These are phyloP conservation scores for Hypothenemus hampei DNA, from an alignment of 1,140 invertebrate species.

Conservation along the genomic window DNA sequence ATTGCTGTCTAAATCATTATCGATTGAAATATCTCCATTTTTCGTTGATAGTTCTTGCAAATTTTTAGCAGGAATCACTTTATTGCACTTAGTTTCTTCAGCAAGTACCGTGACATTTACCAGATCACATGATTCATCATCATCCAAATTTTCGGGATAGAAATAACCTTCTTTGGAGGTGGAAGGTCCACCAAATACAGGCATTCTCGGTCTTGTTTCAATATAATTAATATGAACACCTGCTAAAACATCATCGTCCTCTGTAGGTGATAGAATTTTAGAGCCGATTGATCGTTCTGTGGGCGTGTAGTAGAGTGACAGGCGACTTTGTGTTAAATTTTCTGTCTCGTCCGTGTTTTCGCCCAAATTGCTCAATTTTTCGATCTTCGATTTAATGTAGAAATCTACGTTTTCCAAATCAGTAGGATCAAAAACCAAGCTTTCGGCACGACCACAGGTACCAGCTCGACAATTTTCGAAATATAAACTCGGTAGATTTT, in stretches of 20 bases:
- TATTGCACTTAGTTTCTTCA: background rate
- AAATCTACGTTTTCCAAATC: conserved; percentile 56
- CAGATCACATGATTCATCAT: background rate
- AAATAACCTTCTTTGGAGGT: conserved; percentile 25
- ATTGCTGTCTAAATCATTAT: conserved; percentile 5
- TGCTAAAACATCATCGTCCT: conserved; percentile 33
- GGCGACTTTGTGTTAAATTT: conserved; percentile 58
- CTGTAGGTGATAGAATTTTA: conserved; percentile 26
- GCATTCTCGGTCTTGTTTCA: conserved; percentile 30
- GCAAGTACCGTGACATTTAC: background rate
- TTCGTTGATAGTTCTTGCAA: background rate
- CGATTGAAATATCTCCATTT: background rate
- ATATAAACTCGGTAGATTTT: conserved; percentile 88
- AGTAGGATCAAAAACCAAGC: conserved; percentile 64
- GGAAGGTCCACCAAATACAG: conserved; percentile 24
- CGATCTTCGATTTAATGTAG: conserved; percentile 62
- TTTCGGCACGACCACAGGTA: conserved; percentile 75
- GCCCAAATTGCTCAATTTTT: conserved; percentile 46
- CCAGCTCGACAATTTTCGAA: conserved; percentile 89
- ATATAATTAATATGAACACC: conserved; percentile 43
- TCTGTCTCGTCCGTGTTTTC: conserved; percentile 42
- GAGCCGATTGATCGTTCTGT: conserved; percentile 53
- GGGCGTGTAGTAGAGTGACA: conserved; percentile 75
- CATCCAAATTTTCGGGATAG: conserved; percentile 7
- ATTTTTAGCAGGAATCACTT: conserved; percentile 1